Conservation (phyloP, 2,888 invertebrate genomes). For the Drosophila dives region DNA sequence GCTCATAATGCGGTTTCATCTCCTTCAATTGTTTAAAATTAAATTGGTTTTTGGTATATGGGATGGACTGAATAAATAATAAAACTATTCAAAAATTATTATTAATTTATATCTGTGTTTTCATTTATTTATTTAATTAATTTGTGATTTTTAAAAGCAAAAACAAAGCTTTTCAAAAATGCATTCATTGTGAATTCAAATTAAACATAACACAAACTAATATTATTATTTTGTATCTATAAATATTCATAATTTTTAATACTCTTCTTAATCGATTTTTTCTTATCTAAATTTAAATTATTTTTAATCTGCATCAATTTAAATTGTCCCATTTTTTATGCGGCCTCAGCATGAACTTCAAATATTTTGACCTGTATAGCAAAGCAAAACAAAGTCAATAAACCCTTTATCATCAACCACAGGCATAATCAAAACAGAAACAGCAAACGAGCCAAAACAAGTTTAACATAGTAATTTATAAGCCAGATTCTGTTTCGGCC, state of each 20-base stretch:
- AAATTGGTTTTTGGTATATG: not conserved
- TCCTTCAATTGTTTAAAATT: not conserved
- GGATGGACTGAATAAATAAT: not conserved
- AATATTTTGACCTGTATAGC: constrained; percentile 49
- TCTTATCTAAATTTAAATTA: not conserved
- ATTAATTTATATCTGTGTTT: not conserved
- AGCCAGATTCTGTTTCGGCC: constrained; percentile 30
- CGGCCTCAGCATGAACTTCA: not conserved
- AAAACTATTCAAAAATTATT: not conserved
- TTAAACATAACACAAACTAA: not conserved
- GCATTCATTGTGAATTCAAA: not conserved
- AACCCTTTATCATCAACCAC: constrained; percentile 44
- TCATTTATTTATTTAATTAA: not conserved
- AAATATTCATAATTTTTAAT: not conserved
- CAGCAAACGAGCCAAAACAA: constrained; percentile 53
- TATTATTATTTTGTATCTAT: not conserved
- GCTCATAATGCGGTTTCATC: not conserved
- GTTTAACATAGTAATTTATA: constrained; percentile 42
- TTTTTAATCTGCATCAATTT: not conserved
- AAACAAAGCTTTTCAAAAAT: not conserved
- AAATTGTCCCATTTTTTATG: not conserved
- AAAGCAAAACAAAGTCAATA: constrained; percentile 50
- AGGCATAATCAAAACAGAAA: constrained; percentile 52
- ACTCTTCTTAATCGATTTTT: not conserved
- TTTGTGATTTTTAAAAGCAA: not conserved